Evolutionary conservation across 2,888 invertebrate species (phyloP).

Genomic region (Calameuta filiformis): DNA sequence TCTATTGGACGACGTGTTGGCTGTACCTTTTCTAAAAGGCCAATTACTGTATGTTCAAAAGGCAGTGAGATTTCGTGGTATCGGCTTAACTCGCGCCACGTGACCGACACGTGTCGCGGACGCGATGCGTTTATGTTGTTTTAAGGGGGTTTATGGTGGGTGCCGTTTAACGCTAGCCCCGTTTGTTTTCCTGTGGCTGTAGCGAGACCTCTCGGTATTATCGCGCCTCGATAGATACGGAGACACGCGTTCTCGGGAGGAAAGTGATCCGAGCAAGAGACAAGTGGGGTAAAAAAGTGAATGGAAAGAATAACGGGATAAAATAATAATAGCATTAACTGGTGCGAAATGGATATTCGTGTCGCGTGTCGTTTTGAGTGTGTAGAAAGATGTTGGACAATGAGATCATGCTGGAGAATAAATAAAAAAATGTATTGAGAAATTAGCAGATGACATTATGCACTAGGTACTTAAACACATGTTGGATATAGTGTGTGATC

Average conservation of each 20-base stretch:
- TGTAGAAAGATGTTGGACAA: slow-evolving; percentile 10
- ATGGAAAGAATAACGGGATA: slow-evolving; percentile 36
- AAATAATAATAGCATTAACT: slow-evolving; percentile 41
- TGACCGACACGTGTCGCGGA: slow-evolving; percentile 52
- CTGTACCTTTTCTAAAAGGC: background rate
- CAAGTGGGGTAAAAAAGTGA: background rate
- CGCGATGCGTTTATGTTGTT: slow-evolving; percentile 29
- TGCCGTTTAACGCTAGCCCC: background rate
- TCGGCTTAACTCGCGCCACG: slow-evolving; percentile 32
- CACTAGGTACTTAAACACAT: background rate
- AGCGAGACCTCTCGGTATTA: background rate
- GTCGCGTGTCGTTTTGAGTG: slow-evolving; percentile 47
- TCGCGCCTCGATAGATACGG: background rate
- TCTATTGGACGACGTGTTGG: background rate
- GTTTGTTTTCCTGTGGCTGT: background rate
- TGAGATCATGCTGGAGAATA: background rate
- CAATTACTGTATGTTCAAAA: background rate
- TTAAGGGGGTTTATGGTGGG: slow-evolving; percentile 10
- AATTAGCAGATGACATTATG: background rate
- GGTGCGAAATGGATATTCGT: background rate
- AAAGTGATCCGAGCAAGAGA: background rate
- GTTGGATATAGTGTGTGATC: background rate
- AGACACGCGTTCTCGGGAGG: background rate
- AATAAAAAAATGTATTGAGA: background rate
- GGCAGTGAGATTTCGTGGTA: background rate